These are phyloP conservation scores for Flabesymbios commensalis DNA, from an alignment of 2,888 invertebrate species.

Conservation along the genomic window DNA sequence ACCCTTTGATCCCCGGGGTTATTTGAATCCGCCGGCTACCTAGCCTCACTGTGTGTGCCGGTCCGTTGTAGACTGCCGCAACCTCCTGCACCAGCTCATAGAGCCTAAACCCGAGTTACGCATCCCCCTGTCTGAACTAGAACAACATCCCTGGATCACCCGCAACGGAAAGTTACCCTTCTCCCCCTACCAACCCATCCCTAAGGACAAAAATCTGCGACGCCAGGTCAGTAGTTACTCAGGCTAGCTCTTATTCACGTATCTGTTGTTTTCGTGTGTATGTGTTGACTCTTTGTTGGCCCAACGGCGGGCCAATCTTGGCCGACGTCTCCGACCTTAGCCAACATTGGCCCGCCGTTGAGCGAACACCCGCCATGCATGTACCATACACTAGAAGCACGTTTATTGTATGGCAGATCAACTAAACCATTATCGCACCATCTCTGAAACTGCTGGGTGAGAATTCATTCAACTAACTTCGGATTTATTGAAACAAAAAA, in stretches of 20 bases:
- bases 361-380: too few relatives aligned
- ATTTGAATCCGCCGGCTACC: too few relatives aligned
- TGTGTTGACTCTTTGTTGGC: not conserved
- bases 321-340: not conserved
- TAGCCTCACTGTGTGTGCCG: too few relatives aligned
- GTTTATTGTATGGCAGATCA: too few relatives aligned
- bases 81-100: slow-evolving; percentile 56
- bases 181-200: slow-evolving; percentile 50
- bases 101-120: slow-evolving; percentile 57
- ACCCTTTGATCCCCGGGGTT: too few relatives aligned
- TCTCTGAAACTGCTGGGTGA: too few relatives aligned
- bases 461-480: too few relatives aligned
- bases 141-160: slow-evolving; percentile 58
- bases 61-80: slow-evolving; percentile 58
- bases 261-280: not conserved
- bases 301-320: not conserved
- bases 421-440: too few relatives aligned
- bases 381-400: too few relatives aligned
- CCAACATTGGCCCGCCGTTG: not conserved
- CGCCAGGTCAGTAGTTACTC: slow-evolving; percentile 54
- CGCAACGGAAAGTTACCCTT: slow-evolving; percentile 52
- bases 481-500: too few relatives aligned
- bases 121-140: slow-evolving; percentile 54
- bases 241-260: too few relatives aligned
- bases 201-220: slow-evolving; percentile 51